These are phyloP conservation scores for Pygmarrhopalites habei DNA, from an alignment of 1,140 invertebrate species.

Conservation along the genomic window DNA sequence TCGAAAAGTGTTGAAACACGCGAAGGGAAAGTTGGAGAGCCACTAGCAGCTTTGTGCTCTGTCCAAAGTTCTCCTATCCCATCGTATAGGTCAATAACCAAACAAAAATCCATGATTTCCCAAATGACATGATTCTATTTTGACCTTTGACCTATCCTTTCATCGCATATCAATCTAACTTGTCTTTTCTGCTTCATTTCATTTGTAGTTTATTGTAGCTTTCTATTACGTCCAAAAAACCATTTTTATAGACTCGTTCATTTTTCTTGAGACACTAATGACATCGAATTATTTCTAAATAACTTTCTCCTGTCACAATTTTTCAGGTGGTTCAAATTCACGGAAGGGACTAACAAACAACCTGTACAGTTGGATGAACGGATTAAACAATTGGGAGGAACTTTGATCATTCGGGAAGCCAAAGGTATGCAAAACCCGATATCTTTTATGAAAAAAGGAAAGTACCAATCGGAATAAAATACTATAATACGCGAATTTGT, in stretches of 20 bases:
- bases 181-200: conserved; percentile 20
- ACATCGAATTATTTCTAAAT: no score
- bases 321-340: conserved; percentile 89
- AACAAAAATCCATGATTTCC: background rate
- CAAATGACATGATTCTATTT: background rate
- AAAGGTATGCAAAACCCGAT: no score
- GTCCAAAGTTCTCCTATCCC: conserved; percentile 42
- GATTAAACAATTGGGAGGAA: conserved; percentile 87
- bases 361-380: conserved; percentile 75
- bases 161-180: background rate
- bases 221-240: background rate
- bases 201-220: conserved; percentile 42
- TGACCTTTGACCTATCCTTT: conserved; percentile 18
- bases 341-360: conserved; percentile 74
- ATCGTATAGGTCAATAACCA: conserved; percentile 41
- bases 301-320: conserved; percentile 31
- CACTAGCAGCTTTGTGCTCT: conserved; percentile 44
- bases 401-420: conserved; percentile 81
- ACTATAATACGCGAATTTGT: no score
- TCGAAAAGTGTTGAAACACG: conserved; percentile 47
- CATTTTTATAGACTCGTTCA: no score
- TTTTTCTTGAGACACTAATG: no score
- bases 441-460: no score
- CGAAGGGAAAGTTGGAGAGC: conserved; percentile 40
- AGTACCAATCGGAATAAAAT: no score